Evolutionary conservation across 2,797 vertebrate species (phyloP).

Genomic region (Numenius phaeopus): DNA sequence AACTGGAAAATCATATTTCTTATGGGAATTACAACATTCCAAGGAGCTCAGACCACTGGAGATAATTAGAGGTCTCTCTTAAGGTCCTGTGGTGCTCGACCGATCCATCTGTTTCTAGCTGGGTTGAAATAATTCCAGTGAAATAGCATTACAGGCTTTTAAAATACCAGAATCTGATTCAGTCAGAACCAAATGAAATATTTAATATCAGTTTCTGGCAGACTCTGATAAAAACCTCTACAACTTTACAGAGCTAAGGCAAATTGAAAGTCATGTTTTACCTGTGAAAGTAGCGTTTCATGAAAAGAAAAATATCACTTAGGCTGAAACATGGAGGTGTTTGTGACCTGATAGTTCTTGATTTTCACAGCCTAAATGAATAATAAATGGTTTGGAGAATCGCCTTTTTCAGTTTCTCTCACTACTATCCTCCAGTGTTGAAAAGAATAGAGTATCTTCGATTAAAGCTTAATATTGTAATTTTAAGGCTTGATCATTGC

Average conservation of each 20-base stretch:
- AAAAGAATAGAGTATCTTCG: not conserved
- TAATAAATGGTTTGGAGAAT: not conserved
- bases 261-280: not conserved
- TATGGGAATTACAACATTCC: not conserved
- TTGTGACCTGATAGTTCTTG: not conserved
- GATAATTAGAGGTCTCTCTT: not conserved
- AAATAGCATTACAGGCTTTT: not conserved
- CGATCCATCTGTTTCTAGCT: not conserved
- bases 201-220: not conserved
- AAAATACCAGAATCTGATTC: no score
- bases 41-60: rapidly evolving
- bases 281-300: not conserved
- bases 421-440: not conserved
- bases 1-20: not conserved
- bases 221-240: not conserved
- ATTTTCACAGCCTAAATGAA: not conserved
- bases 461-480: not conserved
- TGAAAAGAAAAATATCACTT: not conserved
- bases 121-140: not conserved
- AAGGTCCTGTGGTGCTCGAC: not conserved
- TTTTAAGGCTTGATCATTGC: not conserved
- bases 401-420: not conserved
- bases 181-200: not conserved
- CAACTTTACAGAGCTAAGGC: not conserved
- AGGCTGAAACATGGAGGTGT: not conserved